phyloP scores from a whole-genome alignment of 2,888 invertebrate species.

The Phrixothrix hirtus region DNA sequence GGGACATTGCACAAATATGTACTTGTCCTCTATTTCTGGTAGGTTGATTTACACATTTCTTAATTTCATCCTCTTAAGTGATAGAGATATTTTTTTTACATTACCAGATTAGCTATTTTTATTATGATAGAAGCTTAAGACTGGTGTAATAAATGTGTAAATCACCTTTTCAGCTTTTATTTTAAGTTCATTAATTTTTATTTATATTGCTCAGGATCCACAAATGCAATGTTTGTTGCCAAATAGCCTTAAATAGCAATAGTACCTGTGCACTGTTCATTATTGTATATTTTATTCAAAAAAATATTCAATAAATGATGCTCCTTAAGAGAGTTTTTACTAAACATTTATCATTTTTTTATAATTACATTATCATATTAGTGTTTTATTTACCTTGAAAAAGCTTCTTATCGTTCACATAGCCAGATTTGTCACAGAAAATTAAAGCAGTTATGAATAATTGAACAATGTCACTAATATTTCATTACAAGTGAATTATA shows the following conservation, averaged over 20 bases:
- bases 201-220: constrained; percentile 28
- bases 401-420: no score
- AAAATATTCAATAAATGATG: constrained; percentile 11
- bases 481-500: no score
- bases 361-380: no score
- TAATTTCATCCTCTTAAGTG: constrained; percentile 13
- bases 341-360: no score
- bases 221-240: constrained; percentile 20
- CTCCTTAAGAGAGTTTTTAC: background rate
- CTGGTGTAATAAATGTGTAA: constrained; percentile 6
- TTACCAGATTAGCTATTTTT: constrained; percentile 29
- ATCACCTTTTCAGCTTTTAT: constrained; percentile 20
- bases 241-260: constrained; percentile 23
- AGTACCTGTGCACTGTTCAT: constrained; percentile 29
- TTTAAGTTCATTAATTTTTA: constrained; percentile 23
- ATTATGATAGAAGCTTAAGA: constrained; percentile 12
- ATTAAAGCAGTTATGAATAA: no score
- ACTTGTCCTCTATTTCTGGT: no score
- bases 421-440: no score
- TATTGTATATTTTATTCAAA: constrained; percentile 16
- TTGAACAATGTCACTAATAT: no score
- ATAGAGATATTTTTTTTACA: constrained; percentile 21
- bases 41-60: constrained; percentile 3
- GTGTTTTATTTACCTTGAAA: no score
- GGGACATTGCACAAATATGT: constrained; percentile 22